These are phyloP conservation scores for Agrilus cyanescens DNA, from an alignment of 2,888 invertebrate species.

Conservation along the genomic window DNA sequence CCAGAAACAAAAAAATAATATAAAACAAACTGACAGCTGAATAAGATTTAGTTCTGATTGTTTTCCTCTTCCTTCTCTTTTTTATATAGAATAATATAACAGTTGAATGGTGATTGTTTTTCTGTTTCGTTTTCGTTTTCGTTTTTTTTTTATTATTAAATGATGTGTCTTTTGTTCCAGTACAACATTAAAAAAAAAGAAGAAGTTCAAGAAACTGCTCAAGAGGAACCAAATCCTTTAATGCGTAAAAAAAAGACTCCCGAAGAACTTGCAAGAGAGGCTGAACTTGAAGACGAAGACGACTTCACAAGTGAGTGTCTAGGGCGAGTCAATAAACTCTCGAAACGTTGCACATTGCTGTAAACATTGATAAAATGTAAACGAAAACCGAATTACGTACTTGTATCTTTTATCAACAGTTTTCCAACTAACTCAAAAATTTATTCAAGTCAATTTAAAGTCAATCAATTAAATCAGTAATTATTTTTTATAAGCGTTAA, in stretches of 20 bases:
- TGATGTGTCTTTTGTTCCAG: slow-evolving; percentile 43
- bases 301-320: slow-evolving; percentile 82
- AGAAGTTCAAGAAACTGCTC: slow-evolving; percentile 69
- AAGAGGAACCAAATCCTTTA: slow-evolving; percentile 83
- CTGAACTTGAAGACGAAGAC: slow-evolving; percentile 89
- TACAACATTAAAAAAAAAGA: slow-evolving; percentile 99
- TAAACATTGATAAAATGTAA: slow-evolving; percentile 15
- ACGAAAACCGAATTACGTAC: background rate
- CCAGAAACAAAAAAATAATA: too few species aligned
- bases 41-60: too few species aligned
- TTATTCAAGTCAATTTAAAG: background rate
- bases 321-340: slow-evolving; percentile 25
- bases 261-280: slow-evolving; percentile 93
- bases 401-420: background rate
- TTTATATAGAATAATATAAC: too few species aligned
- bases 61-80: too few species aligned
- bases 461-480: too few species aligned
- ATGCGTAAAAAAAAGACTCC: slow-evolving; percentile 99
- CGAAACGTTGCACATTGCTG: slow-evolving; percentile 29
- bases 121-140: too few species aligned
- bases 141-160: background rate
- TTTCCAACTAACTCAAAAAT: background rate
- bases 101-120: too few species aligned
- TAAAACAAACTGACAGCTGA: too few species aligned
- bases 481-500: too few species aligned